Evolutionary conservation across 2,113 vertebrate genomes (phyloP), one percentile per base, ranked within the genome.

Genomic region (Procavia capensis): DNA sequence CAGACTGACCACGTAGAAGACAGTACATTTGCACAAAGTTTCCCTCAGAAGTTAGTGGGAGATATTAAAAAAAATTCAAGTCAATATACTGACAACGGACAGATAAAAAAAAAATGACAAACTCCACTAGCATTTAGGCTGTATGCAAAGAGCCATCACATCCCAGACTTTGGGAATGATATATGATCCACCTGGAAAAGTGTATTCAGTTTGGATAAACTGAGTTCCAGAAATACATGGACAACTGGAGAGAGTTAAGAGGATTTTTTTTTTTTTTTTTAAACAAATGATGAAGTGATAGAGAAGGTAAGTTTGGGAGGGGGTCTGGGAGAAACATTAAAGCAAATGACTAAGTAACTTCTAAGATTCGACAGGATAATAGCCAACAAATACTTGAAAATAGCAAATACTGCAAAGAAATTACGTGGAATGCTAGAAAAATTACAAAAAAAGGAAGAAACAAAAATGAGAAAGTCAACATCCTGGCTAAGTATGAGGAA

Each of bases 151-250:
- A 95, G 45, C 91, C 85, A 72, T 91, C 93, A 91, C 47, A 85
- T 96, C 81, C 78, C 89, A 96, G 91, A 88, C 95, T 66, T 36
- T 13, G 47, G n/a, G 39, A 79, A 87, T 97, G 97, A 96, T 95
- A 82, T 83, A 97, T 92, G 81, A 82, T 85, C 89, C 97, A 97
- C 96, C 97, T 97, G 97, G 94, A 96, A 95, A 96, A 98, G 79
- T 89, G 22, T 87, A 66, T 79, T 96, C 57, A 36, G 75, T 91
- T 94, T 88, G 94, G 81, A 97, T 96, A 91, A 96, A 95, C 95
- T 95, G 78, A 91, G 78, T 91, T 95, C 96, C 93, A 97, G 97
- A 97, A 97, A 92, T 97, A 96, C 81, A 90, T 91, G 85, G 93
- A 96, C 78, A 89, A 91, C 39, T 96, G 96, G 95, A 97, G 86